Evolutionary conservation across 2,888 invertebrate genomes (phyloP), one percentile per base, ranked within the genome.

Genomic region (Lasius platythorax): DNA sequence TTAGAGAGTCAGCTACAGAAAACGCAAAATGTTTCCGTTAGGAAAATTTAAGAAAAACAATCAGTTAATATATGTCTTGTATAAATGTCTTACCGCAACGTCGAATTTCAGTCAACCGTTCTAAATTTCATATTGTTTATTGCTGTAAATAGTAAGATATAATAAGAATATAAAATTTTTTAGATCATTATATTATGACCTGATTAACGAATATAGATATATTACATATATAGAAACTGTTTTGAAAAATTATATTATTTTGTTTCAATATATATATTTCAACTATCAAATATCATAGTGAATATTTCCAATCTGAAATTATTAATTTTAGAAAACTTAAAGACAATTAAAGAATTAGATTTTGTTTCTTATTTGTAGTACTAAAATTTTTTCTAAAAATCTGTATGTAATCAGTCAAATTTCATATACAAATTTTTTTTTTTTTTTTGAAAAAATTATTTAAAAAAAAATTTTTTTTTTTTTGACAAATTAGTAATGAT

Each of bases 11-110:
- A 64, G 37, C 3, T 33, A 50, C 18, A n/a, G 33, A 79, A 79
- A 72, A 72, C 43, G 33, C 33, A 79, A 78, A 78, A 33, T 61
- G 72, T 46, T 72, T 72, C 43, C 58, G 30, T 43, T 61, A 33
- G 70, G 40, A 58, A 72, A 79, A 72, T 72, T 72, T 23, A 23
- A 70, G 58, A 79, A 33, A 33, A 72, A 58, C 33, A 53, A 61
- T 43, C 58, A 23, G 56, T 23, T 18, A 33, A 15, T 23, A n/a
- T 68, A 58, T 37, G 58, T 78, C 12, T 58, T 61, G 28, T 46
- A 72, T 58, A 61, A 72, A 72, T 43, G 30, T 23, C 9, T 4
- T n/a, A 23, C 11, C 30, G 40, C 40, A 67, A 56, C 30, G 12
- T 78, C 43, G n/a, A 68, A 56, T 67, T 78, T 30, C 28, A 11